Conservation (phyloP, 2,888 invertebrate species). For the Lucinisca nassula region DNA sequence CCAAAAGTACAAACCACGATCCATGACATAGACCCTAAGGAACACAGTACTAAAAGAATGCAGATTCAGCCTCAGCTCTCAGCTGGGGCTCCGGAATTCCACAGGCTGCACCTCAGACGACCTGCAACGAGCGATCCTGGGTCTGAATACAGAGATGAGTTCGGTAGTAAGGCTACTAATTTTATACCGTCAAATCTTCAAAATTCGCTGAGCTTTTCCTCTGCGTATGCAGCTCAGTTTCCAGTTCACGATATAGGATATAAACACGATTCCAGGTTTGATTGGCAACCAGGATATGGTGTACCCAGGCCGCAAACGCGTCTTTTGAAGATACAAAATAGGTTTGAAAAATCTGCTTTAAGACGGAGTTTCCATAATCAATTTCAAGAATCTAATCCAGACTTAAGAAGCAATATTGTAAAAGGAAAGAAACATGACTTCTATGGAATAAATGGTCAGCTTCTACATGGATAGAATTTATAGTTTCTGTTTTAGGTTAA, state of each 20-base stretch:
- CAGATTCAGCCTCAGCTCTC: constrained; percentile 22
- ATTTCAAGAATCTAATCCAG: constrained; percentile 84
- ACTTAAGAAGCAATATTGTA: constrained; percentile 83
- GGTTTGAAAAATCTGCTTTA: constrained; percentile 83
- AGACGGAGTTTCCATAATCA: constrained; percentile 79
- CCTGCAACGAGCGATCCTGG: constrained; percentile 68
- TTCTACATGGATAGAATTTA: constrained; percentile 85
- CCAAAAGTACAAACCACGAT: constrained; percentile 5
- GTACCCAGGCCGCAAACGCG: constrained; percentile 82
- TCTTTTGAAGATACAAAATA: constrained; percentile 83
- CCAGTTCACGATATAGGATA: constrained; percentile 76
- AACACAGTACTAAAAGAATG: neutral
- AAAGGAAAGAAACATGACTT: constrained; percentile 85
- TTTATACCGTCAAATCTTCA: constrained; percentile 77
- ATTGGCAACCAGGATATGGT: constrained; percentile 83
- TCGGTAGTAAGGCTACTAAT: constrained; percentile 78
- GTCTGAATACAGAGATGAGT: constrained; percentile 79
- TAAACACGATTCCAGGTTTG: constrained; percentile 80
- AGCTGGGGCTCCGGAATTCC: constrained; percentile 29
- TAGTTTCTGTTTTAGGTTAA: no score
- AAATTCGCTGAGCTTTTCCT: constrained; percentile 67
- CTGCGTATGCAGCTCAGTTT: constrained; percentile 80
- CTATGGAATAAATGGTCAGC: constrained; percentile 83
- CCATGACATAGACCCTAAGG: constrained; percentile 17
- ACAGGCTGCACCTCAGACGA: constrained; percentile 30